Percentiles rank a stretch among this genome's conserved stretches.
Conservation (phyloP, 1,140 invertebrate species). For the Meteorus sp. region DNA sequence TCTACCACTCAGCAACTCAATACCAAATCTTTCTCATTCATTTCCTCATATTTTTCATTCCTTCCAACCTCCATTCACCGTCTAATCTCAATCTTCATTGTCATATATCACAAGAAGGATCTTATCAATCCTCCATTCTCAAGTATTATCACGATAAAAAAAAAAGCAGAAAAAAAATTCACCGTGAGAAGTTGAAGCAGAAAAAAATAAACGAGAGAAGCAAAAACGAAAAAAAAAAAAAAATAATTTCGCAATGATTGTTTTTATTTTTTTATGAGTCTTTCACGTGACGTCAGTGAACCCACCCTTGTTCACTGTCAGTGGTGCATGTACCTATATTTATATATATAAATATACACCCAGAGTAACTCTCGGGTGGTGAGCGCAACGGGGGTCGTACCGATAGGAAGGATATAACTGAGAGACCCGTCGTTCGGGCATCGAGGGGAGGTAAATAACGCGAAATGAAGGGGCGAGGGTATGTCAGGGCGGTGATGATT, state of each 20-base stretch:
- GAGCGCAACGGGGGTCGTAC: constrained; percentile 10
- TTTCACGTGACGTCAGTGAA: neutral
- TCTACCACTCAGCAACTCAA: no score
- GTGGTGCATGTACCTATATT: neutral
- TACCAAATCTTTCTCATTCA: neutral
- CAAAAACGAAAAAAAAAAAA: no score
- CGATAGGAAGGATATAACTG: constrained; percentile 7
- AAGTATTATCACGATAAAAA: no score
- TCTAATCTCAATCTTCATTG: no score
- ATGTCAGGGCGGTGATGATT: constrained; percentile 52
- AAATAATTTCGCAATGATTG: no score
- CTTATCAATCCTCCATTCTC: no score
- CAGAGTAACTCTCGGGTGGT: constrained; percentile 1
- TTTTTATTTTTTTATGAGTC: neutral
- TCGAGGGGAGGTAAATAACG: constrained; percentile 46
- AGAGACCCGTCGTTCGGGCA: constrained; percentile 11
- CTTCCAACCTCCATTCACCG: neutral
- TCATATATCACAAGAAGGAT: no score
- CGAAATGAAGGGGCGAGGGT: constrained; percentile 47
- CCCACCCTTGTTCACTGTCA: neutral
- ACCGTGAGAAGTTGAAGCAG: no score
- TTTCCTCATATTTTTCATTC: no score
- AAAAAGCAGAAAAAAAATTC: no score
- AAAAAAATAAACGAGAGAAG: no score
- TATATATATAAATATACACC: no score